Evolutionary conservation across 2,888 invertebrate genomes (phyloP).

Genomic region (Anoncus sp.): DNA sequence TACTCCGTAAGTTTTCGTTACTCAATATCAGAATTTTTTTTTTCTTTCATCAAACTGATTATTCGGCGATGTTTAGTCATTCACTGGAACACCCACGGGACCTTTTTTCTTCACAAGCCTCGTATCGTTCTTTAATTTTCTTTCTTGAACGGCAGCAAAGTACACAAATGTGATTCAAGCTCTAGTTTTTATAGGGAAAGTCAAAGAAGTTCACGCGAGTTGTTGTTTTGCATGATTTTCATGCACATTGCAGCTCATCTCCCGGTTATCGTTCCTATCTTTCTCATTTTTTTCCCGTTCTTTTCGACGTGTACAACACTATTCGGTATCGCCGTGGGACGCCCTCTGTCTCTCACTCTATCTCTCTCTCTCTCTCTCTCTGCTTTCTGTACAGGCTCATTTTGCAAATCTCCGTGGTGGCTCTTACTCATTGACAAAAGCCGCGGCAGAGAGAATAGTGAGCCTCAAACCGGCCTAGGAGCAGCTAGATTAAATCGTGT

Average conservation of each 20-base stretch:
- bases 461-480: constrained; percentile 67
- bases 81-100: too few relatives aligned
- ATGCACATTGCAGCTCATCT: too few relatives aligned
- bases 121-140: not conserved
- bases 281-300: not conserved
- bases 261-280: too few relatives aligned
- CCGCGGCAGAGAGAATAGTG: constrained; percentile 56
- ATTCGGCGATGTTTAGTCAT: too few relatives aligned
- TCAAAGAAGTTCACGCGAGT: too few relatives aligned
- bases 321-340: too few relatives aligned
- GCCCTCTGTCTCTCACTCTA: constrained; percentile 2
- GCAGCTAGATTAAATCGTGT: constrained; percentile 77
- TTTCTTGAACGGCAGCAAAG: not conserved
- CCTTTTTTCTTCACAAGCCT: too few relatives aligned
- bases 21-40: constrained; percentile 27
- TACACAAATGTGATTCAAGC: not conserved
- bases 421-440: constrained; percentile 26
- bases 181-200: too few relatives aligned
- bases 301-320: not conserved
- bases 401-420: too few relatives aligned
- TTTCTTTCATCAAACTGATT: too few relatives aligned
- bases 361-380: constrained; percentile 5
- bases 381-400: constrained; percentile 2
- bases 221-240: too few relatives aligned
- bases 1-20: constrained; percentile 1